Percentiles rank a stretch among this genome's conserved stretches.
phyloP scores from a whole-genome alignment of 2,113 vertebrate genomes.

The Sinocyclocheilus anshuiensis region DNA sequence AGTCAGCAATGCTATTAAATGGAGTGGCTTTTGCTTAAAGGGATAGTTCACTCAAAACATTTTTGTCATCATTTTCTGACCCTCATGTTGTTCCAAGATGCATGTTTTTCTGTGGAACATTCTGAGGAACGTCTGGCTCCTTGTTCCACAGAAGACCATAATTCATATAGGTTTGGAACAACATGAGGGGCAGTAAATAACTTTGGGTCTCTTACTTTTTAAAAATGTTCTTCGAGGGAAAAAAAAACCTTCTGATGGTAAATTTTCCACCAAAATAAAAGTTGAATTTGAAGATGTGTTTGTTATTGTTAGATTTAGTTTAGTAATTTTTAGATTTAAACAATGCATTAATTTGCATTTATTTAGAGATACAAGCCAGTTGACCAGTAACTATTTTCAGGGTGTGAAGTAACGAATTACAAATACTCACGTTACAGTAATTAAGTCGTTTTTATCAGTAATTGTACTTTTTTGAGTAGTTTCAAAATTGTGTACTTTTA shows the following conservation, averaged over 20 bases:
- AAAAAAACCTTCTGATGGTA: neutral
- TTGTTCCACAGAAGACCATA: no score
- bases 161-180: no score
- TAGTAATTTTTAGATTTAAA: neutral
- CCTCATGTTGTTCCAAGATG: neutral
- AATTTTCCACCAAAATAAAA: neutral
- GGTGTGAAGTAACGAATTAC: no score
- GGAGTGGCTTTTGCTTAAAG: no score
- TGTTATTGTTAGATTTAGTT: neutral
- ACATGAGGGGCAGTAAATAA: no score
- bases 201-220: no score
- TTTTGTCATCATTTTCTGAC: neutral
- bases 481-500: no score
- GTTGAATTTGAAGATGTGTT: neutral
- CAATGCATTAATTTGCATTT: neutral
- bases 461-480: no score
- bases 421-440: no score
- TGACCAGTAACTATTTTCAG: neutral
- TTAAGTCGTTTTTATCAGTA: no score
- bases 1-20: neutral
- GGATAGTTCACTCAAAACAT: no score
- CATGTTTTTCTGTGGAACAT: neutral
- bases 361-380: neutral
- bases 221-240: no score
- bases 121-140: neutral